Base-by-base conservation (phyloP, 2,113 vertebrate species). In the Callionymus lyra region DNA sequence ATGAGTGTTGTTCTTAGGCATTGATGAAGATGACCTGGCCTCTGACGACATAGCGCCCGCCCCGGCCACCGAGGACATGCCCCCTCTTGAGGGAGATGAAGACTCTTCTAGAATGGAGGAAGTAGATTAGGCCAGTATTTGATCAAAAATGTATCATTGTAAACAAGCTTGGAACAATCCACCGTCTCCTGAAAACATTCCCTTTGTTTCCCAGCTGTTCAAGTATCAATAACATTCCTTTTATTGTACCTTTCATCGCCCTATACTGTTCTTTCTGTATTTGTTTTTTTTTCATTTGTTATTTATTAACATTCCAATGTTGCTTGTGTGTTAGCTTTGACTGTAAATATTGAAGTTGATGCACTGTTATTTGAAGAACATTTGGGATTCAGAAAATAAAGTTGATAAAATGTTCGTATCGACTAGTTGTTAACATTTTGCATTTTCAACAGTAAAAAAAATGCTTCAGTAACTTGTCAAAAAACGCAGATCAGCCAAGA, bases 41-140 rank as follows among this genome's bases (percentile, higher is more conserved):
- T 67, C 88, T 27, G 94, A 98, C 0, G 93, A 85, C 5, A 50
- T 75, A 1, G 74, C 70, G 3, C 56, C 84, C 3, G 85, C 87
- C 0, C 89, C n/a, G n/a, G n/a, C 87, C 6, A 68, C 84, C 0
- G 94, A 98, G 44, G 94, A 98, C 50, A 98, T 99, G 91, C 95
- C 94, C 0, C 90, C 89, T 9, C 88, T 98, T 0, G 94, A 98
- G 71, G 95, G 89, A 1, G 94, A 96, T 0, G 94, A 96, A 0
- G 94, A 98, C 71, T 80, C 91, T 1, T 94, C 95, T 1, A 89
- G 93, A 44, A 99, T 99, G 94, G 94, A 98, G 59, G 94, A 99
- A 50, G 94, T 99, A 13, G 95, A 99, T 63, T 98, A 82, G 76
- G 31, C 21, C 18, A 40, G 5, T 19, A 47, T 54, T 21, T 21